Base-by-base conservation (phyloP, 2,888 invertebrate genomes). In the Gari tellinella region DNA sequence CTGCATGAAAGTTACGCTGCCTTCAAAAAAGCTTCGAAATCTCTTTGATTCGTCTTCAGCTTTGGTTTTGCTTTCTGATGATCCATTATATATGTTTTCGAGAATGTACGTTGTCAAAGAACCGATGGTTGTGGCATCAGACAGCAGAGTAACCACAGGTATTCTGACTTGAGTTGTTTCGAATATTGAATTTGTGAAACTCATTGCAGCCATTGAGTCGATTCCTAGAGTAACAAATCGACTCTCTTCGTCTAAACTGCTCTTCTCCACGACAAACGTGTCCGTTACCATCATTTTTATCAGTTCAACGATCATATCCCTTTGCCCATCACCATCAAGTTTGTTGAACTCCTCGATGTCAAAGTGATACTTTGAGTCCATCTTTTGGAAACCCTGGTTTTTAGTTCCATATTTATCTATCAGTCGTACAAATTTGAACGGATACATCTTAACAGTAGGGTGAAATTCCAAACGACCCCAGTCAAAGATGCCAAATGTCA, bases 141-240 rank as follows among this genome's bases (percentile, higher is more conserved):
- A 80, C 17, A 80, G 31, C 19, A 80, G 19, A n/a, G 53, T 58
- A 0, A 67, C 64, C 8, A 75, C 60, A 1, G 74, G 72, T 52
- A 72, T 63, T 17, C 72, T 41, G 12, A 63, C 62, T 21, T 63
- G 58, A 12, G 68, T 69, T 0, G 61, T 48, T 14, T 68, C 66
- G 55, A 56, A 63, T 19, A 74, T 53, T 2, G 53, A 14, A 25
- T 73, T 73, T 10, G 73, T 61, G n/a, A 81, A 61, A 21, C 78
- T 74, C 79, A 82, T 82, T 14, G 80, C 83, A n/a, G 79, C 64
- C 72, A 85, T 81, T n/a, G 85, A 85, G 55, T 85, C 85, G 46
- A 83, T 66, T 10, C 83, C 85, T 14, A 80, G 49, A 17, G 68
- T 72, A 12, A 76, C 60, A 17, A 83, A 68, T 19, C 51, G 64